Evolutionary conservation across 2,888 invertebrate species (phyloP), one percentile per base, ranked within the genome.

Genomic region (Galeopsomyia nigrocyanea): DNA sequence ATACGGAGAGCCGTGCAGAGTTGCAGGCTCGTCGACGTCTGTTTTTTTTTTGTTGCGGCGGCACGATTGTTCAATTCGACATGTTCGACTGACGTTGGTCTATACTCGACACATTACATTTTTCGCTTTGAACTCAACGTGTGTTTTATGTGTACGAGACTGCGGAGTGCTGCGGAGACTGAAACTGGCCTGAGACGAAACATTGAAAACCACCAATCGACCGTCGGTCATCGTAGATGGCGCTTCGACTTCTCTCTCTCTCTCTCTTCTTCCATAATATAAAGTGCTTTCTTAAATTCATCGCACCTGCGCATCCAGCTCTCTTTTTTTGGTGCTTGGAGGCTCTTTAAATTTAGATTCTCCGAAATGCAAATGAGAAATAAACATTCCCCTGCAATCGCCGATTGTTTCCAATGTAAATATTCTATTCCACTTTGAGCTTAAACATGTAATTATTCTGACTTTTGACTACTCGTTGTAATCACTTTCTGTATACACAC

Each of bases 211-310:
- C 26, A 80, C 77, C 80, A 47, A 78, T 80, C 78, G 81, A 84
- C 79, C 79, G 79, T 82, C 79, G 79, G 79, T 80, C 81, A 81
- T 83, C 77, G 78, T 81, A 82, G 82, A 80, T 80, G 80, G 80
- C 78, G 77, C 74, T 78, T 66, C 61, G 55, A 6, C 26, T 49
- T 56, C 58, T 62, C 13, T n/a, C 39, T 39, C 39, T 39, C 39
- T 39, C 10, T 39, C 39, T 39, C 39, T 39, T 39, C 39, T 39
- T 10, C 7, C 39, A 19, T 2, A n/a, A n/a, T n/a, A n/a, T n/a
- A n/a, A n/a, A n/a, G 14, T 13, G 78, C 56, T 77, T 74, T 76
- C 76, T 31, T 26, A 71, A 75, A 79, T n/a, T 9, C 76, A 78
- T 76, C 65, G 19, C 17, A 3, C 39, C 39, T 39, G 39, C 39